phyloP scores from a whole-genome alignment of 2,797 vertebrate species.

The Merluccius polli region DNA sequence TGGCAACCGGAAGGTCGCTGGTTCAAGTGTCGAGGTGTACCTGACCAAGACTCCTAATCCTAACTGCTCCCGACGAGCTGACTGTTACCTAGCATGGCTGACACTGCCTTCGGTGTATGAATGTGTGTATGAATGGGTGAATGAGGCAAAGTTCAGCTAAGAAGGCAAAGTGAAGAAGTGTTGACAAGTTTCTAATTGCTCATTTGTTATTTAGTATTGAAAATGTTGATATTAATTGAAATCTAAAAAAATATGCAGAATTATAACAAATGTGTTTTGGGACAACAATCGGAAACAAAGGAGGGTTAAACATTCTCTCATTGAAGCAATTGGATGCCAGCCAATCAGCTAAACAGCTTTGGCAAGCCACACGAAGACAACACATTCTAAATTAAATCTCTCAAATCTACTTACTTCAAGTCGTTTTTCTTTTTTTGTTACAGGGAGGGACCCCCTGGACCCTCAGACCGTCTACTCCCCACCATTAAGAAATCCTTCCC shows the following conservation, averaged over 20 bases:
- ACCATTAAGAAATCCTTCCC: background rate
- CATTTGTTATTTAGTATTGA: background rate
- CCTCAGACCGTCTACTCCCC: background rate
- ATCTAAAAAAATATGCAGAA: background rate
- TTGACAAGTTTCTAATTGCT: background rate
- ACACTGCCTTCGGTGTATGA: background rate
- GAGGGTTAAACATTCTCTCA: background rate
- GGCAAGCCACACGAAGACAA: background rate
- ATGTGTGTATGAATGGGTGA: background rate
- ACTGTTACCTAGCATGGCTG: background rate
- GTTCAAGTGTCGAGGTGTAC: background rate
- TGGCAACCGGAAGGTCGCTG: background rate
- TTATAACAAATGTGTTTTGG: background rate
- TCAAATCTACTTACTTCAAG: background rate
- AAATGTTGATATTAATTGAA: background rate
- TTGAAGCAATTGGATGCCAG: background rate
- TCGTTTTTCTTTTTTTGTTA: background rate
- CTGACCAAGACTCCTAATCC: too few relatives aligned
- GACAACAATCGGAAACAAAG: background rate
- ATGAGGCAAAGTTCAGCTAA: too few relatives aligned
- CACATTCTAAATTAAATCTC: background rate
- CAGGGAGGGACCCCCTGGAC: background rate
- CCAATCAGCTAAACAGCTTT: background rate
- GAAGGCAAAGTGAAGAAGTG: background rate
- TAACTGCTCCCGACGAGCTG: too few relatives aligned